Evolutionary conservation across 2,797 vertebrate genomes (phyloP).

Genomic region (Gymnopithys bicolor): DNA sequence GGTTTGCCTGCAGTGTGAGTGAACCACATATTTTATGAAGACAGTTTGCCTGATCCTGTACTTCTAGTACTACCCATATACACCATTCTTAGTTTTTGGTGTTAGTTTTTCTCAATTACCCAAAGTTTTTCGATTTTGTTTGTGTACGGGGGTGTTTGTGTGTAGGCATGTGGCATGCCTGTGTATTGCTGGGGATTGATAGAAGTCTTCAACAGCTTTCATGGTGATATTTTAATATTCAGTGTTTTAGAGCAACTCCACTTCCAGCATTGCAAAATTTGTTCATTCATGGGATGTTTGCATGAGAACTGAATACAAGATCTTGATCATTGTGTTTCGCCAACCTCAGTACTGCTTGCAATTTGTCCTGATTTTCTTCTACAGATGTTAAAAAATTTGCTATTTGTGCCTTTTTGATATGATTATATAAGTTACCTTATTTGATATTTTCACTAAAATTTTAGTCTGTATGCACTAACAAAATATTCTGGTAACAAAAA

Average conservation of each 20-base stretch:
- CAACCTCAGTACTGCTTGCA: background rate
- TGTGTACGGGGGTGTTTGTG: background rate
- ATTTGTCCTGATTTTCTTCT: background rate
- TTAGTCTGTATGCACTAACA: background rate
- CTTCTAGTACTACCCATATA: background rate
- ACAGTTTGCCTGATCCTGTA: background rate
- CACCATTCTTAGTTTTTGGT: background rate
- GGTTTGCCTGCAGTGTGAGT: background rate
- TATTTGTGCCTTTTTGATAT: background rate
- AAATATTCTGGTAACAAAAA: background rate
- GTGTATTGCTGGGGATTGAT: background rate
- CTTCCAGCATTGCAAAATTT: background rate
- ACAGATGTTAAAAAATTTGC: background rate
- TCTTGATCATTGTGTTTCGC: background rate
- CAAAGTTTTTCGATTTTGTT: background rate
- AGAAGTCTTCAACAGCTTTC: background rate
- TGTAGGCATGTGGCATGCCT: background rate
- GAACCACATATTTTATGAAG: background rate
- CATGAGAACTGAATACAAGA: background rate
- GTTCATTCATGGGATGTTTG: background rate
- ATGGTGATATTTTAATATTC: background rate
- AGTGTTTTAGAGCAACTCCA: background rate
- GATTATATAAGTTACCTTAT: background rate
- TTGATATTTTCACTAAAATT: background rate
- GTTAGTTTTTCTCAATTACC: background rate